A percentile compares a stretch with the other conserved stretches of the same genome.
Evolutionary conservation across 1,140 invertebrate genomes (phyloP).

Genomic region (fruit fly (Drosophila melanogaster)): Release_6_plus_ISO1_MT NT_037436.4:2022501-2023000

Average conservation of each 20-base stretch:
- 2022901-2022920: slow-evolving; percentile 50
- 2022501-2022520: slow-evolving; percentile 47
- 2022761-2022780: slow-evolving; percentile 33
- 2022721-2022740: slow-evolving; percentile 52
- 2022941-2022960: slow-evolving; percentile 53
- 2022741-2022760: slow-evolving; percentile 26
- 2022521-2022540: slow-evolving; percentile 41
- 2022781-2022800: slow-evolving; percentile 21
- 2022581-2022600: slow-evolving; percentile 23
- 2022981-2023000: slow-evolving; percentile 31
- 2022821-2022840: slow-evolving; percentile 41
- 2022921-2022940: slow-evolving; percentile 50
- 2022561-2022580: slow-evolving; percentile 41
- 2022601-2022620: slow-evolving; percentile 25
- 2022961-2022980: slow-evolving; percentile 41
- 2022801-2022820: slow-evolving; percentile 30
- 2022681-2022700: background rate
- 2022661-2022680: background rate
- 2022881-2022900: slow-evolving; percentile 55
- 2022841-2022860: slow-evolving; percentile 53
- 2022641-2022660: slow-evolving; percentile 14
- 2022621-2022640: slow-evolving; percentile 23
- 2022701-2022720: slow-evolving; percentile 34
- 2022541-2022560: slow-evolving; percentile 27
- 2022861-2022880: slow-evolving; percentile 59